Percentiles rank a stretch among this genome's conserved stretches.
These are phyloP conservation scores for Tadarida brasiliensis DNA, from an alignment of 2,797 vertebrate genomes.

Conservation along the genomic window DNA sequence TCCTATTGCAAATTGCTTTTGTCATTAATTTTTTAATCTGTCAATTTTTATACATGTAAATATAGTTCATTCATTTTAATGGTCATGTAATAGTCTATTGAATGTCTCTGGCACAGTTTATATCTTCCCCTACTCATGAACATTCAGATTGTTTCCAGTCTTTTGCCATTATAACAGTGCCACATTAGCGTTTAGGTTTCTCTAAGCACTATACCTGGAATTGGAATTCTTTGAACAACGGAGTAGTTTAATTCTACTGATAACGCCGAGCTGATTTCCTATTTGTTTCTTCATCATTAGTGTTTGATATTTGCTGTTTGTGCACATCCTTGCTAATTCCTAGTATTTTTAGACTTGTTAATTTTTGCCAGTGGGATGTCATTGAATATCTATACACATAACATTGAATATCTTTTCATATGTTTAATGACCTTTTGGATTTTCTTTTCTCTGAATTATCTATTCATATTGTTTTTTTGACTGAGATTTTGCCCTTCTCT, in stretches of 20 bases:
- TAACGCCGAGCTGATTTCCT: neutral
- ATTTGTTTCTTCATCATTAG: neutral
- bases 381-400: neutral
- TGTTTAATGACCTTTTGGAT: neutral
- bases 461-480: neutral
- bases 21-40: neutral
- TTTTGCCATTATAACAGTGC: neutral
- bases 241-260: neutral
- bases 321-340: neutral
- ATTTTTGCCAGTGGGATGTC: neutral
- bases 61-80: slow-evolving; percentile 26
- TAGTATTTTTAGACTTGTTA: slow-evolving; percentile 28
- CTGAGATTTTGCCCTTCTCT: neutral
- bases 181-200: neutral
- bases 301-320: slow-evolving; percentile 11
- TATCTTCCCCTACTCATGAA: neutral
- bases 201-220: neutral
- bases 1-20: neutral
- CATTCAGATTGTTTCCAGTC: neutral
- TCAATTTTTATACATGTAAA: neutral
- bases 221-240: neutral
- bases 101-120: neutral
- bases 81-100: neutral
- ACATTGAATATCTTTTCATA: slow-evolving; percentile 1
- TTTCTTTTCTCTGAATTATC: slow-evolving; percentile 51